phyloP scores from a whole-genome alignment of 2,888 invertebrate genomes.

The Periphyllus acericola region DNA sequence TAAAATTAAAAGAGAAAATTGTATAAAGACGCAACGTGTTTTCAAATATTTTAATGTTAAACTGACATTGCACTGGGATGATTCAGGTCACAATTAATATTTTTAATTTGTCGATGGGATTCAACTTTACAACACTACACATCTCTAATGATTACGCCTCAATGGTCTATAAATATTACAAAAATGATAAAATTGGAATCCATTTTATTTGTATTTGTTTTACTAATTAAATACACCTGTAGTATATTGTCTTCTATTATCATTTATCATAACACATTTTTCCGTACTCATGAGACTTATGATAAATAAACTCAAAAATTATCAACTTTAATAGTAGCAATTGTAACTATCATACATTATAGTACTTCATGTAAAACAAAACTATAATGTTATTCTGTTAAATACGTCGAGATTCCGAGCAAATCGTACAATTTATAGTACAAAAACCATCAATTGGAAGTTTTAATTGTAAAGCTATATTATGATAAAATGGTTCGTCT shows the following conservation, averaged over 20 bases:
- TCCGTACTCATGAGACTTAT: background rate
- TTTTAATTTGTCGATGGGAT: background rate
- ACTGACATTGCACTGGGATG: background rate
- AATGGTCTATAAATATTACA: too few species aligned
- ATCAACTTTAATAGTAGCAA: too few species aligned
- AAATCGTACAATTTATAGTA: background rate
- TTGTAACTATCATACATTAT: too few species aligned
- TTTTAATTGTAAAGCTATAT: too few species aligned
- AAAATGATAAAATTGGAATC: background rate
- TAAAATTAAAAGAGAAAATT: constrained; percentile 9
- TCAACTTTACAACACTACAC: background rate
- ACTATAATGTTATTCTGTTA: background rate
- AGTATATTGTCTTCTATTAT: too few species aligned
- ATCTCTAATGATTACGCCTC: background rate
- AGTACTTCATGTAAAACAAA: background rate
- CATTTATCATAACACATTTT: background rate
- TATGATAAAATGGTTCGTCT: too few species aligned
- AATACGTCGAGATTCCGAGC: background rate
- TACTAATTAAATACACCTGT: too few species aligned
- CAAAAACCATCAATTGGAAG: background rate
- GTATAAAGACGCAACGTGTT: constrained; percentile 9
- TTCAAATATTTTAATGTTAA: constrained; percentile 43
- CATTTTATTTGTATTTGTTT: background rate
- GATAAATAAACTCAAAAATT: background rate
- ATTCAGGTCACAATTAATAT: background rate